phyloP scores from a whole-genome alignment of 53 echinoderm and acorn worm genomes.

The Actinopyga echinites region DNA sequence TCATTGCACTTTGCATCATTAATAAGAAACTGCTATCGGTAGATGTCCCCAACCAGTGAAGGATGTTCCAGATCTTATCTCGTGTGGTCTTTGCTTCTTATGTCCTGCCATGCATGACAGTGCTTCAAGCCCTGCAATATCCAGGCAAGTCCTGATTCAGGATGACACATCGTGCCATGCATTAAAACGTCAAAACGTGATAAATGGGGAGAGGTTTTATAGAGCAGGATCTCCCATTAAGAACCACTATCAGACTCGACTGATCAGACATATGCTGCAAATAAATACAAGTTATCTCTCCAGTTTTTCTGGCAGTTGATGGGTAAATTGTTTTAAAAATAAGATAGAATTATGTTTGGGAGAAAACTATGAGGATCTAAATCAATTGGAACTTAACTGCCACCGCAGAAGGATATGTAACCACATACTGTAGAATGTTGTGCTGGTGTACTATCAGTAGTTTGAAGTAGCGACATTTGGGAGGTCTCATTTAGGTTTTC shows the following conservation, averaged over 20 bases:
- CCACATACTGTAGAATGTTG: too few relatives aligned
- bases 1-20: too few relatives aligned
- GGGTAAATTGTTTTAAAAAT: not conserved
- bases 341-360: not conserved
- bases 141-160: slow-evolving; percentile 68
- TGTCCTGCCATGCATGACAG: slow-evolving; percentile 29
- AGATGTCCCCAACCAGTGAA: too few relatives aligned
- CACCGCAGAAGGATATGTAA: too few relatives aligned
- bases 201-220: not conserved
- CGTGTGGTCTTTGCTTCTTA: too few relatives aligned
- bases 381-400: not conserved
- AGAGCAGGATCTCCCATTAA: not conserved
- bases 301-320: slow-evolving; percentile 1
- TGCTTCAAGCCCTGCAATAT: slow-evolving; percentile 95
- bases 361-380: not conserved
- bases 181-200: slow-evolving; percentile 27
- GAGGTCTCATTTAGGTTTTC: too few relatives aligned
- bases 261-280: not conserved
- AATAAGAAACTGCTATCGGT: too few relatives aligned
- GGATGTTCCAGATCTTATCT: too few relatives aligned
- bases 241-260: slow-evolving; percentile 9
- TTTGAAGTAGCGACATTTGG: too few relatives aligned
- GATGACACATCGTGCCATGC: not conserved
- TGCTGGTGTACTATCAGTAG: too few relatives aligned
- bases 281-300: not conserved